Evolutionary conservation across 1,140 invertebrate species (phyloP).

Genomic region (Sitophilus oryzae): DNA sequence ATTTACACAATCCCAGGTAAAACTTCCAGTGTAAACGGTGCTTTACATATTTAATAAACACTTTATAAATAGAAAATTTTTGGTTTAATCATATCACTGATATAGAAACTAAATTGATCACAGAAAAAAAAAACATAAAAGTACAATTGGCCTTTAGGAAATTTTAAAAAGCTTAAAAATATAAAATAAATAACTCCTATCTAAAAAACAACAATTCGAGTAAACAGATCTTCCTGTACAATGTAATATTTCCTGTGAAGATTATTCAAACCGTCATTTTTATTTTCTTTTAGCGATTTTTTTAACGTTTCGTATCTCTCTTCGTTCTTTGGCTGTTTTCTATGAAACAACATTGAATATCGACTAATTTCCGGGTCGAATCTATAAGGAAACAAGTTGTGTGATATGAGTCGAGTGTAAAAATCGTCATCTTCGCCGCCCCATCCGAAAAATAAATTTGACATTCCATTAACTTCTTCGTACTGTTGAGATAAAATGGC

Average conservation of each 20-base stretch:
- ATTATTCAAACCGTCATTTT: slow-evolving; percentile 60
- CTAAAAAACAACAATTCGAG: slow-evolving; percentile 32
- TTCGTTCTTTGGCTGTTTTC: slow-evolving; percentile 44
- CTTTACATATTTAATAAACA: too few species aligned
- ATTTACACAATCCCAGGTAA: too few species aligned
- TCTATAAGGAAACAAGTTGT: slow-evolving; percentile 56
- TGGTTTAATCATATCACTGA: too few species aligned
- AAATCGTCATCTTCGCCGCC: slow-evolving; percentile 90
- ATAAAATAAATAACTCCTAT: too few species aligned
- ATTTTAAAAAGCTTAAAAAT: too few species aligned
- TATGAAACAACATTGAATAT: slow-evolving; percentile 74
- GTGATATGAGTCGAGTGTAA: slow-evolving; percentile 53
- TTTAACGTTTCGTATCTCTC: slow-evolving; percentile 55
- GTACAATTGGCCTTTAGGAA: too few species aligned
- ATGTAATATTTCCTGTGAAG: slow-evolving; percentile 39
- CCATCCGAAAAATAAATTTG: slow-evolving; percentile 84
- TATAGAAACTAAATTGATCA: too few species aligned
- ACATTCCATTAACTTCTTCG: slow-evolving; percentile 82
- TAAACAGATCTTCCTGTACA: slow-evolving; percentile 34
- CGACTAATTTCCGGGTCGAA: slow-evolving; percentile 65
- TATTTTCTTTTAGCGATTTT: slow-evolving; percentile 51
- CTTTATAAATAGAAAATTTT: too few species aligned
- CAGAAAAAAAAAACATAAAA: too few species aligned
- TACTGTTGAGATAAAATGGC: slow-evolving; percentile 67
- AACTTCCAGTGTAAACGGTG: too few species aligned